Percentiles rank a stretch among this genome's conserved stretches.
Conservation (phyloP, 1,140 invertebrate genomes). For the Sminthurinus signatus region DNA sequence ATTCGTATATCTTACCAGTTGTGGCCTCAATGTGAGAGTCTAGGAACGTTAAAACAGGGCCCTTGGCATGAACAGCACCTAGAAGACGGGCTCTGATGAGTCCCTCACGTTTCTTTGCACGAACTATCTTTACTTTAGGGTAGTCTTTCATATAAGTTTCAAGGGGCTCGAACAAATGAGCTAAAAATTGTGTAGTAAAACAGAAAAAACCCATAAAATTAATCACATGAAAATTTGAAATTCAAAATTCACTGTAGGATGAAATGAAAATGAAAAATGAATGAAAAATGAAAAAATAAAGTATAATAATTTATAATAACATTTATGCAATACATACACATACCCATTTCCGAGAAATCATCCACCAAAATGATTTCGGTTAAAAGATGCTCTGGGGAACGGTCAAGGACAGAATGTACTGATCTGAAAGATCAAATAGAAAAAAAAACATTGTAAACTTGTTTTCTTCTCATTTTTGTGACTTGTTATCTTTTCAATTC, state of each 20-base stretch:
- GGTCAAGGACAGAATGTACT: slow-evolving; percentile 85
- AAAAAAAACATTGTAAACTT: too few relatives aligned
- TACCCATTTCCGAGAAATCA: slow-evolving; percentile 93
- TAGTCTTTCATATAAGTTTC: slow-evolving; percentile 86
- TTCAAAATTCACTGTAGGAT: too few relatives aligned
- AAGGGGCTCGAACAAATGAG: slow-evolving; percentile 81
- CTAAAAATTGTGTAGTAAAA: too few relatives aligned
- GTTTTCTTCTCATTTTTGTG: too few relatives aligned
- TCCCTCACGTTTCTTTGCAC: slow-evolving; percentile 78
- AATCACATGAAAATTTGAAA: too few relatives aligned
- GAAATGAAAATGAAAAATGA: too few relatives aligned
- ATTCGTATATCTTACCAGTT: slow-evolving; percentile 60
- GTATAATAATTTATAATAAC: too few relatives aligned
- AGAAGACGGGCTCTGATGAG: slow-evolving; percentile 86
- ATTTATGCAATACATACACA: too few relatives aligned
- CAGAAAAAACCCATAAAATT: too few relatives aligned
- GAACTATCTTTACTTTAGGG: slow-evolving; percentile 82
- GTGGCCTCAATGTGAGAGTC: slow-evolving; percentile 98
- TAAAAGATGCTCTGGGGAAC: slow-evolving; percentile 77
- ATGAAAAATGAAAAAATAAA: too few relatives aligned
- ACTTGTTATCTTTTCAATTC: too few relatives aligned
- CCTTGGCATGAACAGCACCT: slow-evolving; percentile 76
- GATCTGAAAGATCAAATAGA: too few relatives aligned
- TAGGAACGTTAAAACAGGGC: slow-evolving; percentile 87
- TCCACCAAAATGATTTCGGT: slow-evolving; percentile 93